Conservation (phyloP, 1,140 invertebrate species). For the Halictus rubicundus region DNA sequence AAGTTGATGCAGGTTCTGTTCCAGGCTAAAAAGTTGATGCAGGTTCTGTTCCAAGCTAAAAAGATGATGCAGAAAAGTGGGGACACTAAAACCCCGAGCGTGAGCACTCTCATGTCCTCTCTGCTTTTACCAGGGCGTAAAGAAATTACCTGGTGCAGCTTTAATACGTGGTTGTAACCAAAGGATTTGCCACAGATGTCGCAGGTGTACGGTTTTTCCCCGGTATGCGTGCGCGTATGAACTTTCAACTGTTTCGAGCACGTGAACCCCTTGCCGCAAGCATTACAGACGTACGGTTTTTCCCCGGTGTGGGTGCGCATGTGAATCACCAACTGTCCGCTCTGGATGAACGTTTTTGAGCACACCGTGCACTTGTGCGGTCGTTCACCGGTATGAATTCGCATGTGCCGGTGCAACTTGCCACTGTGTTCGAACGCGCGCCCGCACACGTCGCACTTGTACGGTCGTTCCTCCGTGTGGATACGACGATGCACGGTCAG, state of each 20-base stretch:
- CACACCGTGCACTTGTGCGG: conserved; percentile 97
- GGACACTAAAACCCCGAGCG: too few species aligned
- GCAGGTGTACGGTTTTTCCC: conserved; percentile 88
- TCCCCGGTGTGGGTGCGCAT: conserved; percentile 94
- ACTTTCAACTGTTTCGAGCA: conserved; percentile 95
- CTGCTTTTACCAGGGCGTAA: too few species aligned
- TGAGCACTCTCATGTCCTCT: too few species aligned
- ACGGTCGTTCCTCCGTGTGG: conserved; percentile 92
- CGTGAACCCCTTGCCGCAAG: conserved; percentile 92
- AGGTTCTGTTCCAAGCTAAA: too few species aligned
- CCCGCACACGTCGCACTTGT: conserved; percentile 93
- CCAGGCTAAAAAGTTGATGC: too few species aligned
- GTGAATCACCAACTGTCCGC: conserved; percentile 92
- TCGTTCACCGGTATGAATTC: conserved; percentile 94
- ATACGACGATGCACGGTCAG: conserved; percentile 94
- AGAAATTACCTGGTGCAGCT: conserved; percentile 88
- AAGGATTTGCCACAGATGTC: conserved; percentile 91
- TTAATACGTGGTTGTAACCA: conserved; percentile 93
- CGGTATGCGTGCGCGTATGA: conserved; percentile 92
- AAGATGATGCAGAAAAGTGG: too few species aligned
- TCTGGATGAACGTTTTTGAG: conserved; percentile 94
- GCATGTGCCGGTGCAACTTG: conserved; percentile 94
- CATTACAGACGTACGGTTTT: conserved; percentile 94
- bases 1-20: too few species aligned
- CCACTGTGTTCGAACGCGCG: conserved; percentile 96